These are phyloP conservation scores for Eleutherodactylus coqui DNA, from an alignment of 2,797 vertebrate genomes.

Conservation along the genomic window DNA sequence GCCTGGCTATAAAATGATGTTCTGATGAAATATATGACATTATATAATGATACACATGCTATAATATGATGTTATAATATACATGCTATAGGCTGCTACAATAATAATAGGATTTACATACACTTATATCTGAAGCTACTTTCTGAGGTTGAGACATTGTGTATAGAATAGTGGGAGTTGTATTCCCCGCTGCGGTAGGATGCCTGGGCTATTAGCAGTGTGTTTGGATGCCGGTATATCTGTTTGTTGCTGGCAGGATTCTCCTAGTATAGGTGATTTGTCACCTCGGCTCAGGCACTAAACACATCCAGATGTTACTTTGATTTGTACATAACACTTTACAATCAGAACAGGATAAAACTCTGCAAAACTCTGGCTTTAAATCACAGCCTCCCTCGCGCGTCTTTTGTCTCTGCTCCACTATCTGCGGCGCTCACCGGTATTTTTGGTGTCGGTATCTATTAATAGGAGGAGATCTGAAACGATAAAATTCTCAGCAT, in stretches of 20 bases:
- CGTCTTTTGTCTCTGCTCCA: conserved; percentile 15
- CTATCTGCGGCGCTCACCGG: neutral
- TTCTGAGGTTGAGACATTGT: neutral
- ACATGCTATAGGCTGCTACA: no score
- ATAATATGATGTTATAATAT: neutral
- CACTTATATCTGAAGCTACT: no score
- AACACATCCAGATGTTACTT: conserved; percentile 58
- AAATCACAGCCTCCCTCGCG: conserved; percentile 30
- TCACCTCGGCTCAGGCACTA: conserved; percentile 45
- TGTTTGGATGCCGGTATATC: neutral
- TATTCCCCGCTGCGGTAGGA: neutral
- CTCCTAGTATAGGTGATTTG: conserved; percentile 53
- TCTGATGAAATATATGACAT: no score
- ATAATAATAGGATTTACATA: no score
- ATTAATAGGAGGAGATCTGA: neutral
- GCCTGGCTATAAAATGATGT: no score
- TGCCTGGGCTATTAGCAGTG: neutral
- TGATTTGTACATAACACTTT: conserved; percentile 51
- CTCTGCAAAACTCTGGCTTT: conserved; percentile 23
- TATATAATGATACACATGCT: neutral
- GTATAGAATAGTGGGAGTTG: neutral
- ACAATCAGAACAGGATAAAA: conserved; percentile 47
- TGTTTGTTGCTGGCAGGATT: conserved; percentile 5
- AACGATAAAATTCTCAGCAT: neutral
- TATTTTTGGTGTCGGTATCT: neutral